A percentile compares a stretch with the other conserved stretches of the same genome.
phyloP scores from a whole-genome alignment of 2,797 vertebrate species.

The Cottoperca gobio region DNA sequence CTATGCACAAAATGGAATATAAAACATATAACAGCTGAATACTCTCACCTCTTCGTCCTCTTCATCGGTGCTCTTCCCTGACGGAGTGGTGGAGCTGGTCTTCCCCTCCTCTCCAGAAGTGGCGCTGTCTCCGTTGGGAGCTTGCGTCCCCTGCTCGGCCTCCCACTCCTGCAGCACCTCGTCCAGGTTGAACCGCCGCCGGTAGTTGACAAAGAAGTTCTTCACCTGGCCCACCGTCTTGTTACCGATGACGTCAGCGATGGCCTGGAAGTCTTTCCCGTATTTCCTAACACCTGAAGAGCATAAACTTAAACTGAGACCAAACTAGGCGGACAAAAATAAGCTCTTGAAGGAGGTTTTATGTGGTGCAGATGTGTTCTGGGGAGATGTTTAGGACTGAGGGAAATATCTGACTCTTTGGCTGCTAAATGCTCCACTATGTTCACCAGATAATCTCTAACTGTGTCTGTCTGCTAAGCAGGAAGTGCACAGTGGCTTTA shows the following conservation, averaged over 20 bases:
- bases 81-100: slow-evolving; percentile 92
- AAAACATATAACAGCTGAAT: not conserved
- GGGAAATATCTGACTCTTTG: not conserved
- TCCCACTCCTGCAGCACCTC: slow-evolving; percentile 99
- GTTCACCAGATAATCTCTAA: too few species aligned
- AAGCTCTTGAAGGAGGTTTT: not conserved
- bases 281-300: slow-evolving; percentile 95
- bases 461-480: too few species aligned
- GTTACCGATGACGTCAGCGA: slow-evolving; percentile 99
- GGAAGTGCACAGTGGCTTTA: not conserved
- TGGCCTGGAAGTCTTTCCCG: slow-evolving; percentile 99
- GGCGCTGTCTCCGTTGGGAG: slow-evolving; percentile 93
- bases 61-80: slow-evolving; percentile 97
- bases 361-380: not conserved
- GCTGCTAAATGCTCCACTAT: not conserved
- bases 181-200: slow-evolving; percentile 99
- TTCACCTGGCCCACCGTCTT: slow-evolving; percentile 99
- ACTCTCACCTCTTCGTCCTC: slow-evolving; percentile 90
- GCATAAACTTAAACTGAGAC: not conserved
- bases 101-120: slow-evolving; percentile 95
- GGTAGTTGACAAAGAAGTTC: slow-evolving; percentile 99
- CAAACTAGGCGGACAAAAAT: not conserved
- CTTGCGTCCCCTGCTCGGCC: slow-evolving; percentile 95
- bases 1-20: not conserved
- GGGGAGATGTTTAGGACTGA: not conserved